phyloP scores from a whole-genome alignment of 2,797 vertebrate genomes.

The Channa striata region DNA sequence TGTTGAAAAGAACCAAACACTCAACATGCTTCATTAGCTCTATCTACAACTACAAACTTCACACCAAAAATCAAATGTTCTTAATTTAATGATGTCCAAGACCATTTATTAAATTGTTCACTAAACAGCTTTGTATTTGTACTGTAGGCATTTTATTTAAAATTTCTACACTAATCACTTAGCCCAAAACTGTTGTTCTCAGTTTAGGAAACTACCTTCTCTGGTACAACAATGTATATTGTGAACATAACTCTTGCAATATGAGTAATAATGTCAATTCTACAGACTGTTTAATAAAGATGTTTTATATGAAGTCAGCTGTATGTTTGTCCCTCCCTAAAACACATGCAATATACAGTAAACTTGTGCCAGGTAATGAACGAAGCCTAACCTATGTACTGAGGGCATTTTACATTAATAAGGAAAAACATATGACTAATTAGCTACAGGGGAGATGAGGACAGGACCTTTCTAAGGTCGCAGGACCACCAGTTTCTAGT shows the following conservation, averaged over 20 bases:
- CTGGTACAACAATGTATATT: not conserved
- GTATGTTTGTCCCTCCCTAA: not conserved
- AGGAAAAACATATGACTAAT: conserved; percentile 60
- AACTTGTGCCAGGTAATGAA: conserved; percentile 42
- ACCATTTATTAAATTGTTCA: no score
- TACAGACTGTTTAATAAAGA: not conserved
- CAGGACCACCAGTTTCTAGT: conserved; percentile 55
- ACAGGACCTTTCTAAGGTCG: conserved; percentile 56
- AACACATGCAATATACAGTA: no score
- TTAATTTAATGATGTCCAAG: no score
- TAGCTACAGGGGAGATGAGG: conserved; percentile 31
- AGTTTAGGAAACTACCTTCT: not conserved
- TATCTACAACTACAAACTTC: no score
- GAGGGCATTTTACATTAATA: conserved; percentile 55
- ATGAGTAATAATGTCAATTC: not conserved
- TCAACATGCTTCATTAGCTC: no score
- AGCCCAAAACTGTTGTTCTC: not conserved
- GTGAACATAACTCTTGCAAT: not conserved
- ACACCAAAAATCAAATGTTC: no score
- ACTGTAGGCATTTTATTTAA: not conserved
- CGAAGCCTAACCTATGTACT: conserved; percentile 47
- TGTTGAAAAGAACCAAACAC: not conserved
- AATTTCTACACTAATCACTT: not conserved
- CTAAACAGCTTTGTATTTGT: not conserved
- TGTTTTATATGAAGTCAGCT: no score